Percentiles rank a stretch among this genome's conserved stretches.
Conservation (phyloP, 2,797 vertebrate species). For the Lepus oiostolus region DNA sequence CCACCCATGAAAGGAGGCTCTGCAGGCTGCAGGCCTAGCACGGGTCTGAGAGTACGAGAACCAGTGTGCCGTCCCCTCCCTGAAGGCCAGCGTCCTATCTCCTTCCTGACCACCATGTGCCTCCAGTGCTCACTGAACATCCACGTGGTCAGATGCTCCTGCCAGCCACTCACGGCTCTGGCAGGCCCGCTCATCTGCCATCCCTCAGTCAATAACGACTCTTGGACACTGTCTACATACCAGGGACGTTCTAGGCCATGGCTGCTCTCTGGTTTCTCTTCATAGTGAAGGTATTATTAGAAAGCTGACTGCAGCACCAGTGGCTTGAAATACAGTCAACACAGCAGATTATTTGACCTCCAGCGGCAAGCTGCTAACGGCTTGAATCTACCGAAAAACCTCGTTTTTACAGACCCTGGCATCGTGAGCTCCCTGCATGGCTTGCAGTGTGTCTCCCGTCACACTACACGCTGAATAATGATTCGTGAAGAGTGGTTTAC, state of each 20-base stretch:
- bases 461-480: not conserved
- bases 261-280: conserved; percentile 22
- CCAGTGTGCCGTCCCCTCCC: not conserved
- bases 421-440: not conserved
- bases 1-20: not conserved
- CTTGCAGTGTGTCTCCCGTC: conserved; percentile 25
- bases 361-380: not conserved
- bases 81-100: not conserved
- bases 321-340: not conserved
- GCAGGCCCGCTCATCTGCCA: not conserved
- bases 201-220: not conserved
- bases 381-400: conserved; percentile 33
- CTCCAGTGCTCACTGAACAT: not conserved
- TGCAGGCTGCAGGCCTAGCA: not conserved
- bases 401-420: not conserved
- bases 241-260: not conserved
- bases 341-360: conserved; percentile 32
- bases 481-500: conserved; percentile 58
- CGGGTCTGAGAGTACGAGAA: not conserved
- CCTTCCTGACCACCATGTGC: not conserved
- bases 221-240: not conserved
- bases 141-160: not conserved
- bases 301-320: not conserved
- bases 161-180: not conserved
- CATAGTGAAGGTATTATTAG: not conserved